phyloP scores from a whole-genome alignment of 2,797 vertebrate species.

The Botia kubotai region DNA sequence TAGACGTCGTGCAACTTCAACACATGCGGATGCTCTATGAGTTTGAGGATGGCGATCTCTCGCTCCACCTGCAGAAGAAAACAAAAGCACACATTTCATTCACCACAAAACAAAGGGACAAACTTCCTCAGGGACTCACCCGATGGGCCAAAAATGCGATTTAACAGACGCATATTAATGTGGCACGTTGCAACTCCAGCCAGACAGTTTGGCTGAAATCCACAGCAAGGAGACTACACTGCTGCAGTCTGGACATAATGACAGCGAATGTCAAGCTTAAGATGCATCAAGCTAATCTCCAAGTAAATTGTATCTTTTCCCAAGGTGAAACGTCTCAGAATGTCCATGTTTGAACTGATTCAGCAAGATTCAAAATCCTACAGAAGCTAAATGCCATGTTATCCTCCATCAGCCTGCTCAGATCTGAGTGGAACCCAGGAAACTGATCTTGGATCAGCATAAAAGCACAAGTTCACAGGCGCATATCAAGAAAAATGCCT shows the following conservation, averaged over 20 bases:
- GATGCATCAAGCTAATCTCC: not conserved
- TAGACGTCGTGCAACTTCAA: conserved; percentile 98
- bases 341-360: not conserved
- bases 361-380: not conserved
- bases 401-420: not conserved
- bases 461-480: not conserved
- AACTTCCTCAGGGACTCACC: not conserved
- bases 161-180: not conserved
- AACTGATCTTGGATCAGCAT: not conserved
- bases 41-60: conserved; percentile 96
- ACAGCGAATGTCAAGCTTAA: conserved; percentile 8
- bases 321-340: not conserved
- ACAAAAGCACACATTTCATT: not conserved
- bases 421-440: not conserved
- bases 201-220: conserved; percentile 2
- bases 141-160: not conserved
- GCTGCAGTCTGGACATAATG: not conserved
- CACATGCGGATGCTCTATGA: conserved; percentile 97
- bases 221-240: not conserved
- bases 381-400: not conserved
- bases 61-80: conserved; percentile 88
- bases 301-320: not conserved
- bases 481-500: not conserved
- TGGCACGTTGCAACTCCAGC: not conserved
- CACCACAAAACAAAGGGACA: not conserved